Evolutionary conservation across 2,113 vertebrate species (phyloP).

Genomic region (Raja brachyura): DNA sequence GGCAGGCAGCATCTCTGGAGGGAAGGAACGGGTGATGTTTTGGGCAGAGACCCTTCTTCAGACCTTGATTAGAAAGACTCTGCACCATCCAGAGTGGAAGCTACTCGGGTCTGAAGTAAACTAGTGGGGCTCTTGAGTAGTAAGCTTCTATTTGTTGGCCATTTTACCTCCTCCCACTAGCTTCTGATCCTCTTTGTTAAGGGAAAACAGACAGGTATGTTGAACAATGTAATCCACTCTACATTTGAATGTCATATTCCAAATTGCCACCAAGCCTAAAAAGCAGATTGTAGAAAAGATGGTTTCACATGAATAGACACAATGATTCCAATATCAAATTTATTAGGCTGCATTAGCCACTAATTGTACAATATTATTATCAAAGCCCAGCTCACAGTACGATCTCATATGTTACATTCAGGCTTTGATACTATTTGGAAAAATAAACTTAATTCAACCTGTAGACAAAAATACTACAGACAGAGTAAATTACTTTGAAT

Average conservation of each 20-base stretch:
- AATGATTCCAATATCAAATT: conserved; percentile 16
- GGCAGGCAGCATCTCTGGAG: too few species aligned
- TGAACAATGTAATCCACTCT: too few species aligned
- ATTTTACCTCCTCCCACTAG: neutral
- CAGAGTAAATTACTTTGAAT: conserved; percentile 30
- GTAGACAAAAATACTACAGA: neutral
- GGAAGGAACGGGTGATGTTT: too few species aligned
- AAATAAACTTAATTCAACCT: conserved; percentile 36
- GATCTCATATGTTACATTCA: conserved; percentile 33
- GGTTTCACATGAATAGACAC: neutral
- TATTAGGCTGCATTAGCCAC: conserved; percentile 32
- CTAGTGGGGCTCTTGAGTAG: neutral
- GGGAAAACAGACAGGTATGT: too few species aligned
- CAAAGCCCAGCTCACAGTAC: conserved; percentile 33
- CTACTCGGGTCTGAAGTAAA: neutral
- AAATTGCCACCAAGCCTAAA: neutral
- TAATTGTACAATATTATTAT: conserved; percentile 31
- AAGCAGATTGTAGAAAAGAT: neutral
- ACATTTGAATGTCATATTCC: too few species aligned
- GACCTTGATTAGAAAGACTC: neutral
- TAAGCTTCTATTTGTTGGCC: too few species aligned
- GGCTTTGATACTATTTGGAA: conserved; percentile 28
- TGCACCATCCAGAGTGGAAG: neutral
- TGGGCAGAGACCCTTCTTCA: too few species aligned
- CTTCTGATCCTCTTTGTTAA: neutral